A percentile compares a stretch with the other conserved stretches of the same genome.
These are phyloP conservation scores for Ditula angustiorana DNA, from an alignment of 2,888 invertebrate genomes.

Conservation along the genomic window DNA sequence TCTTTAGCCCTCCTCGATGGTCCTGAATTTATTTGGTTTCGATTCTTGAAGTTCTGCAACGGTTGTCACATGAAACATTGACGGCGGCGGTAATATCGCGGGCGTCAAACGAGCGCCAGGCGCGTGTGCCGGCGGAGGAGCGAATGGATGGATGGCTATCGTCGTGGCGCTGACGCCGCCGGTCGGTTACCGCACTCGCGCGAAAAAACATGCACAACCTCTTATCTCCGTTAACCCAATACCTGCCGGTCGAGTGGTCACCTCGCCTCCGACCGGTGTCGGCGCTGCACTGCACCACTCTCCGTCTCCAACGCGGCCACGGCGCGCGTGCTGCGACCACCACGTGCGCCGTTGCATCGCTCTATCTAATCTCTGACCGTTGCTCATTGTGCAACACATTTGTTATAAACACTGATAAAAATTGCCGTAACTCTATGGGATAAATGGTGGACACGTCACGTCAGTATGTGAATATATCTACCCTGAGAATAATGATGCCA, in stretches of 20 bases:
- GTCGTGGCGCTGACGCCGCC: conserved; percentile 61
- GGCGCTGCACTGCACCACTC: conserved; percentile 16
- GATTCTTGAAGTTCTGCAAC: conserved; percentile 59
- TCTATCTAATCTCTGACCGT: conserved; percentile 28
- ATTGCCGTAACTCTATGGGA: conserved; percentile 20
- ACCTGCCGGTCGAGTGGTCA: conserved; percentile 49
- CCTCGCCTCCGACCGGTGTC: conserved; percentile 6
- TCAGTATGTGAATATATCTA: not conserved
- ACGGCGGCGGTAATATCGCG: conserved; percentile 52
- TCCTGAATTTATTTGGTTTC: conserved; percentile 22
- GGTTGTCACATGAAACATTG: conserved; percentile 72
- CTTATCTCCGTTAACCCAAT: conserved; percentile 69
- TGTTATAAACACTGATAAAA: conserved; percentile 16
- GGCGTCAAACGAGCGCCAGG: conserved; percentile 64
- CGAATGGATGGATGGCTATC: conserved; percentile 69
- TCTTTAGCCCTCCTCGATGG: not conserved
- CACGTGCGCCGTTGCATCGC: conserved; percentile 27
- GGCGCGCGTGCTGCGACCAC: conserved; percentile 8
- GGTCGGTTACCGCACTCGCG: conserved; percentile 72
- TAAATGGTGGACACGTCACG: conserved; percentile 12
- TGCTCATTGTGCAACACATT: conserved; percentile 5
- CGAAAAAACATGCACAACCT: conserved; percentile 70
- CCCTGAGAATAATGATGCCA: too few species aligned
- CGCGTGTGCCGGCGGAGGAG: conserved; percentile 76
- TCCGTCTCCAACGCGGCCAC: not conserved